Percentiles rank a stretch among this genome's conserved stretches.
These are phyloP conservation scores for Vulpes vulpes DNA, from an alignment of 2,113 vertebrate genomes.

Conservation along the genomic window DNA sequence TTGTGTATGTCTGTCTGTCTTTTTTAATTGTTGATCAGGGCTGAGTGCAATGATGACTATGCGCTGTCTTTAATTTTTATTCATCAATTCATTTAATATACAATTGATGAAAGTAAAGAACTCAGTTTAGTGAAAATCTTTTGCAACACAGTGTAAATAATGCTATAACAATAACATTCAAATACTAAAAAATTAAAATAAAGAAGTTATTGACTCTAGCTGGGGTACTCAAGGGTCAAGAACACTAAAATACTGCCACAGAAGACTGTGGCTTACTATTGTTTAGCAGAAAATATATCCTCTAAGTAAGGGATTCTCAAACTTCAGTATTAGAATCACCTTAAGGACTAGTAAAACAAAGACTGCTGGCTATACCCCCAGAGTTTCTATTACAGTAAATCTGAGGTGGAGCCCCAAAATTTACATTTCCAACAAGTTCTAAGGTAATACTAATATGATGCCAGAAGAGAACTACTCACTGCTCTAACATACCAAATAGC, in stretches of 20 bases:
- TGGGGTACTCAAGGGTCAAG: neutral
- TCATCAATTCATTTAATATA: slow-evolving; percentile 25
- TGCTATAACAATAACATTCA: slow-evolving; percentile 28
- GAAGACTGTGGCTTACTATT: neutral
- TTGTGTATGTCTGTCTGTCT: neutral
- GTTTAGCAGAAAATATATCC: slow-evolving; percentile 1
- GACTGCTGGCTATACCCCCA: neutral
- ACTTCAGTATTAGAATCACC: slow-evolving; percentile 1
- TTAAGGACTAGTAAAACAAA: neutral
- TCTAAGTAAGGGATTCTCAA: neutral
- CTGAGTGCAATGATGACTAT: neutral
- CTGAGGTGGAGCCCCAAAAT: neutral
- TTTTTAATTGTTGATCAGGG: slow-evolving; percentile 27
- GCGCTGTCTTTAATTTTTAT: neutral
- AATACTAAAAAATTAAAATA: slow-evolving; percentile 57
- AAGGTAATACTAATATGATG: neutral
- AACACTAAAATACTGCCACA: slow-evolving; percentile 5
- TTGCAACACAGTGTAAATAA: neutral
- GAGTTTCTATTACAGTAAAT: neutral
- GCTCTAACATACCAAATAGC: neutral
- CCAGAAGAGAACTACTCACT: neutral
- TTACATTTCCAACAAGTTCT: slow-evolving; percentile 25
- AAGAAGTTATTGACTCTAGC: slow-evolving; percentile 18
- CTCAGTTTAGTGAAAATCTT: slow-evolving; percentile 8
- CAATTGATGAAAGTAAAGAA: slow-evolving; percentile 22